Base-by-base conservation (phyloP, 2,888 invertebrate genomes). In the Nowickia ferox region DNA sequence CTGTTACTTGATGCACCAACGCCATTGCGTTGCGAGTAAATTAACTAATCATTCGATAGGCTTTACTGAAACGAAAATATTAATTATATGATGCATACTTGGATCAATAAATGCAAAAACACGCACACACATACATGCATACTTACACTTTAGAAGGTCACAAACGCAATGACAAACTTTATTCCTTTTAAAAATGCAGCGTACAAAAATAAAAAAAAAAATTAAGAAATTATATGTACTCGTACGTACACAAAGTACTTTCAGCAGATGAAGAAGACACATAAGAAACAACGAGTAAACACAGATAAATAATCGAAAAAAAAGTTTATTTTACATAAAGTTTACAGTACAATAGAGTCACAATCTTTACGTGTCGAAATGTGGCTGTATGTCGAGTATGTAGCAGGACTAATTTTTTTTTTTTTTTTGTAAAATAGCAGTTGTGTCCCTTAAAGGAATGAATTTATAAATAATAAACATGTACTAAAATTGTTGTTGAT, bases 261-360 rank as follows among this genome's bases (percentile, higher is more conserved):
- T 69, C 57, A 89, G 89, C 88, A 90, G 88, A 89, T 90, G 89
- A 89, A 87, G 83, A 84, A 80, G 87, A 87, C 86, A 84, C 80
- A 88, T 86, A 75, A 83, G 74, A 87, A 78, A 59, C 19, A 69
- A 68, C 44, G 44, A 89, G 44, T 19, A 71, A 87, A 87, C 44
- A 78, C 82, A 59, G 82, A 76, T 86, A 89, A 87, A 61, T 69
- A 55, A 46, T 51, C 38, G 69, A 88, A 86, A 87, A 87, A 61
- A 87, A 89, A 88, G 42, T 77, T 81, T 53, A 2, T 55, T 53
- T 13, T 19, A 19, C 19, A 17, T 30, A 44, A 76, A 81, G 40
- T 81, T 72, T 55, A 83, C 65, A 38, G 61, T 71, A 71, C 48
- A 66, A 66, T 74, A 30, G 51, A 59, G 65, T 80, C 59, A 74